Evolutionary conservation across 2,888 invertebrate genomes (phyloP).

Genomic region (Slavum lentiscoides): DNA sequence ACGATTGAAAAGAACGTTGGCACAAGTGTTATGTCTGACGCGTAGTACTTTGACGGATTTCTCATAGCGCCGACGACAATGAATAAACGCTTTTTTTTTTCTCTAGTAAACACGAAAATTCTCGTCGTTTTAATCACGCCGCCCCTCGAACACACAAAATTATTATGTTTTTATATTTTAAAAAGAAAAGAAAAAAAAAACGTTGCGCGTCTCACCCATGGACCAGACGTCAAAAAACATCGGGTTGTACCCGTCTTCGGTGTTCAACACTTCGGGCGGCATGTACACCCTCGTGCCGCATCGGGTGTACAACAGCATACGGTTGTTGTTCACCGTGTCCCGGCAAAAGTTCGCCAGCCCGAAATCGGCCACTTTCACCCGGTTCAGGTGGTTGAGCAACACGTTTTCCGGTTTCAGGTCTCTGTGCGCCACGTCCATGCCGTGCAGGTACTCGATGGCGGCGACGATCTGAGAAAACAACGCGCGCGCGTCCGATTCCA

Average conservation of each 20-base stretch:
- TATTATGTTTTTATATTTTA: too few relatives aligned
- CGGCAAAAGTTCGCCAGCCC: conserved; percentile 66
- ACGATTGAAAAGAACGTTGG: too few relatives aligned
- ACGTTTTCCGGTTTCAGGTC: conserved; percentile 57
- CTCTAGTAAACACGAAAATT: too few relatives aligned
- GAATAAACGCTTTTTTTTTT: too few relatives aligned
- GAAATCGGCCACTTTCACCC: conserved; percentile 68
- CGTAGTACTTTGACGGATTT: too few relatives aligned
- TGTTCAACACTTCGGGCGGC: conserved; percentile 67
- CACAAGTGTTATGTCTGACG: too few relatives aligned
- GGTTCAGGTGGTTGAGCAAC: conserved; percentile 61
- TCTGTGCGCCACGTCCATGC: conserved; percentile 39
- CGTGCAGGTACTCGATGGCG: conserved; percentile 58
- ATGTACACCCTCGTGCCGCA: conserved; percentile 72
- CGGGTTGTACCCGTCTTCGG: conserved; percentile 9
- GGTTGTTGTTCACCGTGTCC: conserved; percentile 59
- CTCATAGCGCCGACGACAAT: too few relatives aligned
- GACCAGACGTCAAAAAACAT: conserved; percentile 48
- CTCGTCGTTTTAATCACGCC: too few relatives aligned
- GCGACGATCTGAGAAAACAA: conserved; percentile 34
- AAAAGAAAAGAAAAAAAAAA: too few relatives aligned
- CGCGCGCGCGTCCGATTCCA: conserved; percentile 6
- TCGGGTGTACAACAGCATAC: conserved; percentile 65
- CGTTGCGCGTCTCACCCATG: conserved; percentile 17
- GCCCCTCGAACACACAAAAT: too few relatives aligned